These are phyloP conservation scores for Diuraphis noxia DNA, from an alignment of 1,140 invertebrate genomes.

Conservation along the genomic window DNA sequence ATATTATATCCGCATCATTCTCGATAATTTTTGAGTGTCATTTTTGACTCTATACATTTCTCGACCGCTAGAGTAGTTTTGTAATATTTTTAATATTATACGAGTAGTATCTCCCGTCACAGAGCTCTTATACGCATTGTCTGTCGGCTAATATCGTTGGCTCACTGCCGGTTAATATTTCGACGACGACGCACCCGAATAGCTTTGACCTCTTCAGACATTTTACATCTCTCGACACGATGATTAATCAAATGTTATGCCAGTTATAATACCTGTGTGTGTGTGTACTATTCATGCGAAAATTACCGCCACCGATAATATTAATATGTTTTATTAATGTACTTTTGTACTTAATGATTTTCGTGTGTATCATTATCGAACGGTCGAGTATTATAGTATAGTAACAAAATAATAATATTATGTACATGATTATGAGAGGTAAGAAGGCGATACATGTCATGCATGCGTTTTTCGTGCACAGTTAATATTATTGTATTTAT, in stretches of 20 bases:
- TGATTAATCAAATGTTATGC: neutral
- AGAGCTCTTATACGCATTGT: too few relatives aligned
- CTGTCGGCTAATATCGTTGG: neutral
- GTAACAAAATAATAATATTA: neutral
- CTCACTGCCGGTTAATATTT: neutral
- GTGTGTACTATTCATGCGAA: neutral
- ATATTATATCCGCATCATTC: neutral
- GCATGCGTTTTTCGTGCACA: neutral
- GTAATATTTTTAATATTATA: neutral
- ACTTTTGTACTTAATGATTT: neutral
- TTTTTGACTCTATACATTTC: neutral
- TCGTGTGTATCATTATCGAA: neutral
- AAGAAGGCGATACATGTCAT: neutral
- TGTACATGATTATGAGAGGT: neutral
- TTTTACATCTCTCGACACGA: neutral
- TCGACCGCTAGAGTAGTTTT: neutral
- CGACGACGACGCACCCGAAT: neutral
- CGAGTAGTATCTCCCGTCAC: neutral
- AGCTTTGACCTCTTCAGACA: neutral
- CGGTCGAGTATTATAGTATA: neutral
- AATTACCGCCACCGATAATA: neutral
- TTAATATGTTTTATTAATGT: slow-evolving; percentile 1
- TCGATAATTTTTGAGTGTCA: neutral
- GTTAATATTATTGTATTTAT: neutral
- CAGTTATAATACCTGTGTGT: neutral